Base-by-base conservation (phyloP, 1,140 invertebrate genomes). In the Centruroides vittatus region DNA sequence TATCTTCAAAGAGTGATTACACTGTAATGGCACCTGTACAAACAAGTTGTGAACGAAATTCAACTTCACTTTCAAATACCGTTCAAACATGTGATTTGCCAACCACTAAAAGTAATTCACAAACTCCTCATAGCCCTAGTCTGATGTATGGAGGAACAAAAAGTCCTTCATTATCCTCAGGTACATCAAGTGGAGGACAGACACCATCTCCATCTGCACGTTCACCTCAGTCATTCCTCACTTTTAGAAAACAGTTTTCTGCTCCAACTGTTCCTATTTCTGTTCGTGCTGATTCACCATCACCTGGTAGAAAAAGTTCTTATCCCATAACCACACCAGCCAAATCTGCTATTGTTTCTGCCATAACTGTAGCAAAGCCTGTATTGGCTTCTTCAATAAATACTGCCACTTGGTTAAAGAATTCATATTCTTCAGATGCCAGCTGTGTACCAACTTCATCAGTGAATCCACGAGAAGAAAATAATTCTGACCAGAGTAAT, bases 261-360 rank as follows among this genome's bases (percentile, higher is more conserved):
- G 62, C 62, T 35, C 62, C 62, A 8, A 58, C 62, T 52, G 62
- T 36, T 52, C 53, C 62, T 23, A 23, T 50, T 11, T 60, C 62
- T 35, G n/a, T 63, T 23, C 48, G 55, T 48, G 54, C 58, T 11
- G 62, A 63, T 36, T 35, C 60, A 41, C 54, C 55, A 13, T 63
- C 62, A 9, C 62, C 62, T 47, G 62, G 62, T 7, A 57, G 62
- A n/a, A 63, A 63, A 48, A 63, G 62, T 50, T 63, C 62, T 7
- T 63, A 58, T 35, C 62, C 62, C 11, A 58, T 63, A 9, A 63
- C 62, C 12, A 55, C 54, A 35, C 60, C 62, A 5, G 55, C 58
- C 8, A 47, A 58, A 34, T n/a, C 12, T 4, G 1, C 23, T 51
- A 11, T 34, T 51, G 12, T 51, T 51, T 51, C 50, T 51, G 6